Evolutionary conservation across 2,888 invertebrate species (phyloP).

Genomic region (Phasia obesa): DNA sequence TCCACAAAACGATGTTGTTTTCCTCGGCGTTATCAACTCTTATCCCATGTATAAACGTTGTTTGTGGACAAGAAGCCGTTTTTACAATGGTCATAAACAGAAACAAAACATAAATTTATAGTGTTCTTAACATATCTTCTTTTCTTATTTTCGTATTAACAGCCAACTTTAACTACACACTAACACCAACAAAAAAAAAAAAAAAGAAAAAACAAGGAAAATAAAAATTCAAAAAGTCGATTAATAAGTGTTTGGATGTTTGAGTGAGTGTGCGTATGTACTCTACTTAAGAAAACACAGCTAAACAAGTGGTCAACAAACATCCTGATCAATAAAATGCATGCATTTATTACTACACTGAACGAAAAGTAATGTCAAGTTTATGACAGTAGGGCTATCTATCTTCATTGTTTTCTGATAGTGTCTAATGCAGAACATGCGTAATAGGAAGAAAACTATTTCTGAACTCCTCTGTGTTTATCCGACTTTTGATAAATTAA

Average conservation of each 20-base stretch:
- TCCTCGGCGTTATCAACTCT: conserved; percentile 60
- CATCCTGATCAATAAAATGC: conserved; percentile 70
- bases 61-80: conserved; percentile 71
- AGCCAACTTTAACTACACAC: conserved; percentile 37
- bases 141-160: conserved; percentile 58
- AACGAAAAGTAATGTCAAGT: neutral
- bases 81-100: conserved; percentile 72
- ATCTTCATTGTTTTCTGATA: no score
- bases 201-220: conserved; percentile 44
- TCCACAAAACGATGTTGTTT: conserved; percentile 56
- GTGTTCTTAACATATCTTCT: conserved; percentile 57
- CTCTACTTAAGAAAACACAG: conserved; percentile 67
- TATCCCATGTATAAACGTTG: conserved; percentile 69
- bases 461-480: no score
- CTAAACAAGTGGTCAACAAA: conserved; percentile 63
- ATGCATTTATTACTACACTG: conserved; percentile 51
- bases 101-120: conserved; percentile 71
- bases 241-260: conserved; percentile 39
- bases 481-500: no score
- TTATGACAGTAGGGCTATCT: no score
- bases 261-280: conserved; percentile 48
- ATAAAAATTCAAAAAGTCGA: conserved; percentile 42
- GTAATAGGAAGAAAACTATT: no score
- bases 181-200: conserved; percentile 48
- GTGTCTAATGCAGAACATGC: no score